Evolutionary conservation across 2,888 invertebrate species (phyloP), one percentile per base, ranked within the genome.

Genomic region (Aromia moschata): DNA sequence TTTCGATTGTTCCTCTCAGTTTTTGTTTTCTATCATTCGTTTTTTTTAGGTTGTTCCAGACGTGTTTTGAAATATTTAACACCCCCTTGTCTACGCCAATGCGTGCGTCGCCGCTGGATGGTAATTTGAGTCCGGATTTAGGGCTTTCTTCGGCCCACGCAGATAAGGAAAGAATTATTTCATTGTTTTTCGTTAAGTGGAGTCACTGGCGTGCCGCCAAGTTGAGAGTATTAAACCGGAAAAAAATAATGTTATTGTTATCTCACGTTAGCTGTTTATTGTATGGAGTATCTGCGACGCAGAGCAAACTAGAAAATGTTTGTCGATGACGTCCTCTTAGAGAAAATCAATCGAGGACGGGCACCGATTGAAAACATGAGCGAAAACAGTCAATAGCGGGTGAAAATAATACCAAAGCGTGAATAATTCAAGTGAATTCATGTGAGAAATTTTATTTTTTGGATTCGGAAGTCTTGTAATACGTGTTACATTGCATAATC

Each of bases 181-280:
- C 43, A 43, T 43, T 43, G 43, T 43, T 43, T 43, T 47, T 36
- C 16, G 33, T 20, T 36, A 37, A 17, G 37, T 37, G 47, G 36
- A 47, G 14, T 4, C 47, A 47, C 18, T 47, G 36, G 17, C 45
- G 9, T 11, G 14, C 14, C 7, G 2, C 11, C 14, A 25, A 25
- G 25, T 25, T 7, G 4, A 25, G n/a, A 25, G 7, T 25, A 7
- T 25, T 25, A 3, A 7, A 7, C 25, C 7, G 25, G 25, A 5
- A 25, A 3, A 25, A 25, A 25, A 5, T 25, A n/a, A n/a, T n/a
- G n/a, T n/a, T n/a, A n/a, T 25, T 5, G 7, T 25, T 25, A 25
- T 25, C 4, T 7, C 7, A 7, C 7, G 25, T 25, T 5, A 7
- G 25, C 25, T 25, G 25, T 25, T 25, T 25, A 25, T 25, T 25